Percentiles rank a stretch among this genome's conserved stretches.
Conservation (phyloP, 1,140 invertebrate genomes). For the Brachionus rotundiformis region DNA sequence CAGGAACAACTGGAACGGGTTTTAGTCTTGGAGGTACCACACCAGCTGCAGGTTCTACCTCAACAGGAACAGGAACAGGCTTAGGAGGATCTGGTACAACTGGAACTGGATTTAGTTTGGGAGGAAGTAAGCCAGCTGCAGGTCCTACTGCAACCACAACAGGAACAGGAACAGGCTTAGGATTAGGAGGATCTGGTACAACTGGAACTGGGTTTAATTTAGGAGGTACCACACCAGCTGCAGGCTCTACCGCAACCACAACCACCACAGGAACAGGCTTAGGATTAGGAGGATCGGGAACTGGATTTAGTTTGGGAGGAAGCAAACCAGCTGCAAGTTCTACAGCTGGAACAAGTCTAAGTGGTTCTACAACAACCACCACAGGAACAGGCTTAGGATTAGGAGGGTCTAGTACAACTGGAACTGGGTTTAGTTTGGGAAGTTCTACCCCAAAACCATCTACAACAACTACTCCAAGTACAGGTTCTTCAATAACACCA, state of each 20-base stretch:
- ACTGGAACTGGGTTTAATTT: background rate
- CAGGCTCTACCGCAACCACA: background rate
- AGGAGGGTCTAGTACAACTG: background rate
- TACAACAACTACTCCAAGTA: background rate
- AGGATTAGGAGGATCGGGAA: background rate
- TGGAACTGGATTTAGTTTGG: background rate
- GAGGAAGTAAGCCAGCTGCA: too few relatives aligned
- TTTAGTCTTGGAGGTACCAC: background rate
- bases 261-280: background rate
- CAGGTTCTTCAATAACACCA: slow-evolving; percentile 1
- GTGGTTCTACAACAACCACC: background rate
- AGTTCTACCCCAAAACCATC: background rate
- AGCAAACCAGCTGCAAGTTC: too few relatives aligned
- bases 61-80: background rate
- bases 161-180: slow-evolving; percentile 19
- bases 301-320: background rate
- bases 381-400: too few relatives aligned
- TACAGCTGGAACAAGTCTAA: background rate
- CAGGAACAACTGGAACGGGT: slow-evolving; percentile 8
- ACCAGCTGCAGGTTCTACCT: background rate
- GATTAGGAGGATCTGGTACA: background rate
- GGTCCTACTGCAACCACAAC: background rate
- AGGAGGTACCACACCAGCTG: too few relatives aligned
- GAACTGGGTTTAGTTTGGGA: background rate
- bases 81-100: background rate